These are phyloP conservation scores for Prinia subflava DNA, from an alignment of 2,113 vertebrate species.

Conservation along the genomic window DNA sequence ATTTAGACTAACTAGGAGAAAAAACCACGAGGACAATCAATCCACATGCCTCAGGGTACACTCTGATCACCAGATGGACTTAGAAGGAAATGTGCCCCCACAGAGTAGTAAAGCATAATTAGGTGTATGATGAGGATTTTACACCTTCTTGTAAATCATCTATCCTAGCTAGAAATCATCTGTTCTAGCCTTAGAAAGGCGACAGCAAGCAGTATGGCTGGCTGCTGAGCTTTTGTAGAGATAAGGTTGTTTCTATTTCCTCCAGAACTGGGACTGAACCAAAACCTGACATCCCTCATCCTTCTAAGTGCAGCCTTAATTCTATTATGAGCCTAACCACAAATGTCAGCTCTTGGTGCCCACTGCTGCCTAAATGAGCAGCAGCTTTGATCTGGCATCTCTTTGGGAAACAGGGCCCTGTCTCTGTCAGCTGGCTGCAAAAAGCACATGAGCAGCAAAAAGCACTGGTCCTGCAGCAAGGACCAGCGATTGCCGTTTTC, in stretches of 20 bases:
- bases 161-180: neutral
- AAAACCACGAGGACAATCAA: conserved; percentile 24
- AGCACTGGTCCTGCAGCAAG: neutral
- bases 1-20: conserved; percentile 18
- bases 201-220: neutral
- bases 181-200: neutral
- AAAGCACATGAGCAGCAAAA: neutral
- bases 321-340: neutral
- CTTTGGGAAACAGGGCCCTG: neutral
- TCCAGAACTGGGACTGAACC: neutral
- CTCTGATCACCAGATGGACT: conserved; percentile 50
- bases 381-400: neutral
- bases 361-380: neutral
- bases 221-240: neutral
- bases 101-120: conserved; percentile 34
- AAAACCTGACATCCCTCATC: neutral
- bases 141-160: conserved; percentile 43
- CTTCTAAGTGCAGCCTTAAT: neutral
- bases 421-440: neutral
- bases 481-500: neutral
- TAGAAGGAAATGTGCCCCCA: conserved; percentile 25
- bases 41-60: neutral
- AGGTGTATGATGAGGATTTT: conserved; percentile 24
- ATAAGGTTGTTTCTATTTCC: neutral
- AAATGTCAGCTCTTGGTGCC: neutral